Conservation (phyloP, 1,140 invertebrate genomes). For the Trichoplusia ni region DNA sequence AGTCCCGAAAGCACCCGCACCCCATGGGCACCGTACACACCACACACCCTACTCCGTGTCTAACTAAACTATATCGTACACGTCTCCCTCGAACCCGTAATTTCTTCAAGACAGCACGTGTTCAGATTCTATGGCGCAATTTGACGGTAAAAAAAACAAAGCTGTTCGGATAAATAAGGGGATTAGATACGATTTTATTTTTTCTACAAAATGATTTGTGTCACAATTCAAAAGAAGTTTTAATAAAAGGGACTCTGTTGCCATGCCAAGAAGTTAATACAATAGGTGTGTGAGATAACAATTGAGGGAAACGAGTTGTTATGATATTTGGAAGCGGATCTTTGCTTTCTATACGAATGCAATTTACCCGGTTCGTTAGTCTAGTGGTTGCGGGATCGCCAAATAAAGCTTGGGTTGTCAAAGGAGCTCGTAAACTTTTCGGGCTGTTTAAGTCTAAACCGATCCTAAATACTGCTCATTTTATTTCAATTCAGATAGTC, state of each 20-base stretch:
- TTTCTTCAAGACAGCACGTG: conserved; percentile 69
- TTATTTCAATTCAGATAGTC: no score
- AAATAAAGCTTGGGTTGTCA: no score
- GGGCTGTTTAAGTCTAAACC: no score
- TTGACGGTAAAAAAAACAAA: conserved; percentile 58
- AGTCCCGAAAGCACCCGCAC: no score
- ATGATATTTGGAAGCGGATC: background rate
- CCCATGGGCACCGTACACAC: conserved; percentile 44
- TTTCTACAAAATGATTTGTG: conserved; percentile 21
- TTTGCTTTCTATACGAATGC: background rate
- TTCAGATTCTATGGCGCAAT: conserved; percentile 55
- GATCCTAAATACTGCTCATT: no score
- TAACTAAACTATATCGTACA: conserved; percentile 61
- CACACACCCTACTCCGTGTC: conserved; percentile 52
- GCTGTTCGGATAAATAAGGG: conserved; percentile 31
- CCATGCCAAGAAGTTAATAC: conserved; percentile 5
- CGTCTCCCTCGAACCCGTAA: conserved; percentile 50
- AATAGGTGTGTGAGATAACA: background rate
- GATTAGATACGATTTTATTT: conserved; percentile 29
- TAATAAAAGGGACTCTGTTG: conserved; percentile 2
- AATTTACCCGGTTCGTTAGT: no score
- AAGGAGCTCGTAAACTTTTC: no score
- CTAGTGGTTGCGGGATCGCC: no score
- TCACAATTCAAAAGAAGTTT: conserved; percentile 14
- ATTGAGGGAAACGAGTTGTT: background rate